Base-by-base conservation (phyloP, 64 coral and sea anemone genomes). In the Acropora tenuis region DNA sequence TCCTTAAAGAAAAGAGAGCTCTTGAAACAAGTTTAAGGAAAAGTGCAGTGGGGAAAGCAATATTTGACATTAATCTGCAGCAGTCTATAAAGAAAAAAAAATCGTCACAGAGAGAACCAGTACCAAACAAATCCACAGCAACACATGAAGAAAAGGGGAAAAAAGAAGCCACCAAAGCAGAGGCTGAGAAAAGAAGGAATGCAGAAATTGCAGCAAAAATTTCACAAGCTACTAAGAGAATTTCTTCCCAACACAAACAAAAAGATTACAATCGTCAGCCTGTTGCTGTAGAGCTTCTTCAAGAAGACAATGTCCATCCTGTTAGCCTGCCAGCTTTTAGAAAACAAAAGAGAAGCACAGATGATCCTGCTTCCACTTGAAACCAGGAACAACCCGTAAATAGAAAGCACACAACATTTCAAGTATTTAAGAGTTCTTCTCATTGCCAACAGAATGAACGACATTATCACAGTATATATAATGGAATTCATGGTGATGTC, bases 41-140 rank as follows among this genome's bases (percentile, higher is more conserved):
- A 47, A 76, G 78, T 75, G 80, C 30, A 91, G 43, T 83, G 4
- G 50, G 58, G 42, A 84, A 85, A 73, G 73, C 74, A 91, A 30
- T 30, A 30, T 50, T 60, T 43, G 50, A 9, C 55, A 83, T 41
- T 76, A 46, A 89, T 66, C 40, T 30, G 30, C 30, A 76, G 49
- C 45, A 50, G 8, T 18, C 50, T 77, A 43, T 41, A 77, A 77
- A 76, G 48, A 74, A 75, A 76, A 76, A 18, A 47, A 88, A 76
- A 77, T 13, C 11, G n/a, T 6, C 41, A 41, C 50, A 88, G 41
- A 75, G 77, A 57, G 45, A 76, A 50, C 47, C 47, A 61, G 74
- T 76, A 12, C 15, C 44, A 13, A 44, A 76, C 6, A n/a, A 83
- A 55, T 5, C 10, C 52, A 55, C 5, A 55, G 52, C 10, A 10